Conservation (phyloP, 2,888 invertebrate genomes). For the Hoplodrina ambigua region DNA sequence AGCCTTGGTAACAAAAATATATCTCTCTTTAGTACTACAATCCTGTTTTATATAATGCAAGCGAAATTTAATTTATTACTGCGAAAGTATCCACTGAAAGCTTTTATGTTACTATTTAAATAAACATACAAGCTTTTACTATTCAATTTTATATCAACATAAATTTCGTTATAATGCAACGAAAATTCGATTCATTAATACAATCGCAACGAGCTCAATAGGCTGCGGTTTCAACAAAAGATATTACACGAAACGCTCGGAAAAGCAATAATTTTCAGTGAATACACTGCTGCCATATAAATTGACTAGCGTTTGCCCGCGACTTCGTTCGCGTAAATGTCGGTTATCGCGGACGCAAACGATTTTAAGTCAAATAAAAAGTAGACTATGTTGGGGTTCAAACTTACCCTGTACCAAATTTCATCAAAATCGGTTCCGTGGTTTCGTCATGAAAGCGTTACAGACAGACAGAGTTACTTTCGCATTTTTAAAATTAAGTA, state of each 20-base stretch:
- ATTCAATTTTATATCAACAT: slow-evolving; percentile 39
- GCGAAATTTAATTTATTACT: slow-evolving; percentile 52
- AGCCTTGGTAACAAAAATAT: slow-evolving; percentile 37
- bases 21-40: slow-evolving; percentile 7
- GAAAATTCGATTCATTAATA: slow-evolving; percentile 48
- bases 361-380: no score
- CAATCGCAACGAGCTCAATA: slow-evolving; percentile 20
- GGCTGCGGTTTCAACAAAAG: slow-evolving; percentile 36
- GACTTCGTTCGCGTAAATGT: no score
- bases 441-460: no score
- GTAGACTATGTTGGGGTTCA: no score
- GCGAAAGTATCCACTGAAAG: slow-evolving; percentile 23
- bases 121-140: slow-evolving; percentile 38
- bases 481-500: no score
- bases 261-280: slow-evolving; percentile 47
- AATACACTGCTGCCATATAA: slow-evolving; percentile 20
- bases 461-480: no score
- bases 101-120: slow-evolving; percentile 41
- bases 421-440: no score
- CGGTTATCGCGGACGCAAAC: no score
- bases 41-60: slow-evolving; percentile 38
- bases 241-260: slow-evolving; percentile 25
- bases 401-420: no score
- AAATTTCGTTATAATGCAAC: slow-evolving; percentile 43
- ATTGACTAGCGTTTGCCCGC: neutral